Conservation (phyloP, 2,113 vertebrate genomes). For the Ellobius talpinus region DNA sequence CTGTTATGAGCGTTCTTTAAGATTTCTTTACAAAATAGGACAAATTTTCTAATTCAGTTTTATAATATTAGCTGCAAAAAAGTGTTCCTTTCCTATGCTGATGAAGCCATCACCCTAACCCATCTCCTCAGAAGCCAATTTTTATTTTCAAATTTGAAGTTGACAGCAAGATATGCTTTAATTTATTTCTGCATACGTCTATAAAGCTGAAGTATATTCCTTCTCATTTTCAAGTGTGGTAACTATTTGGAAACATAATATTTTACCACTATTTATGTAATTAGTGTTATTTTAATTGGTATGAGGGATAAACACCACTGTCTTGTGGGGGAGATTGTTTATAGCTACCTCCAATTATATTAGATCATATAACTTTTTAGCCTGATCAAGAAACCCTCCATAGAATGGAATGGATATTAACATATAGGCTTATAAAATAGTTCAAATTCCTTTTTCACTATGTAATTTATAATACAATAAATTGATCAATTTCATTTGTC, state of each 20-base stretch:
- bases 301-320: neutral
- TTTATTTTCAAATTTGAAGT: neutral
- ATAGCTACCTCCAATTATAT: conserved; percentile 15
- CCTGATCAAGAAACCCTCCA: neutral
- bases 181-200: neutral
- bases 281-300: neutral
- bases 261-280: conserved; percentile 59
- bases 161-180: neutral
- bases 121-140: neutral
- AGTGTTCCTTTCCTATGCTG: neutral
- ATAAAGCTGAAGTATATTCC: conserved; percentile 1
- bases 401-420: neutral
- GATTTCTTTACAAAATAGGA: neutral
- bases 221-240: conserved; percentile 9
- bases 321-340: conserved; percentile 51
- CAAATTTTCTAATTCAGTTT: neutral
- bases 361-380: neutral
- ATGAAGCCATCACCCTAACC: neutral
- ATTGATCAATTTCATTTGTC: neutral
- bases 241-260: neutral
- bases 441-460: neutral
- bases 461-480: neutral
- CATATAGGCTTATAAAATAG: neutral
- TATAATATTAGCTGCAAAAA: neutral
- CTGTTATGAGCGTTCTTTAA: neutral